Percentiles rank a stretch among this genome's conserved stretches.
These are phyloP conservation scores for Didymodactylos carnosus DNA, from an alignment of 2,888 invertebrate genomes.

Conservation along the genomic window DNA sequence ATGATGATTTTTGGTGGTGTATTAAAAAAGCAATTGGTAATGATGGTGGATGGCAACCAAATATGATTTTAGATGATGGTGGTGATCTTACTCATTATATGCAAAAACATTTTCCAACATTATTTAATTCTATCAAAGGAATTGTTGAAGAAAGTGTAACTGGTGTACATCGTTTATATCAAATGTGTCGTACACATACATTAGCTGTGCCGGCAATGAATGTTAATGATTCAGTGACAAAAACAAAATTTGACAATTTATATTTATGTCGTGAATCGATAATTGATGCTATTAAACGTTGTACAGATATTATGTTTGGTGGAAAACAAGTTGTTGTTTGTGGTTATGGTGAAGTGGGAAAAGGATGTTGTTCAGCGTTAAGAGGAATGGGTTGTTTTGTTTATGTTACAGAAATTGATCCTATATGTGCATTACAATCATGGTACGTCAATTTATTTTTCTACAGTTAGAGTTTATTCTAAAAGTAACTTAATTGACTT, in stretches of 20 bases:
- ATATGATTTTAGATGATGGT: constrained; percentile 85
- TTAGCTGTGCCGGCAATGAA: constrained; percentile 90
- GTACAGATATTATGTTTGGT: constrained; percentile 92
- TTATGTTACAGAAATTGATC: constrained; percentile 80
- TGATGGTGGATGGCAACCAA: constrained; percentile 58
- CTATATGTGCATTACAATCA: constrained; percentile 87
- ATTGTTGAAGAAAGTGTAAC: constrained; percentile 94
- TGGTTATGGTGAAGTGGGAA: constrained; percentile 70
- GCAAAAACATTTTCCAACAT: constrained; percentile 76
- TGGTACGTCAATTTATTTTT: no score
- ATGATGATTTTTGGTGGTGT: constrained; percentile 98
- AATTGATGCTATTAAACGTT: constrained; percentile 58
- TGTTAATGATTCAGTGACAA: constrained; percentile 89
- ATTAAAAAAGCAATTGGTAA: constrained; percentile 65
- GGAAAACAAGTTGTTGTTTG: constrained; percentile 87
- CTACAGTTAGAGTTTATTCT: no score
- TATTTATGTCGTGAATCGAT: constrained; percentile 83
- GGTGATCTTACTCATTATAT: constrained; percentile 88
- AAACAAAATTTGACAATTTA: constrained; percentile 88
- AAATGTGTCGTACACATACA: constrained; percentile 74
- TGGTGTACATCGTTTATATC: constrained; percentile 86
- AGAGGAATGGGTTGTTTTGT: constrained; percentile 84
- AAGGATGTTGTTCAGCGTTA: constrained; percentile 84
- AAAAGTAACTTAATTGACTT: no score
- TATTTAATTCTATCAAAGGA: constrained; percentile 82